phyloP scores from a whole-genome alignment of 2,113 vertebrate genomes.

The Odocoileus hemionus region DNA sequence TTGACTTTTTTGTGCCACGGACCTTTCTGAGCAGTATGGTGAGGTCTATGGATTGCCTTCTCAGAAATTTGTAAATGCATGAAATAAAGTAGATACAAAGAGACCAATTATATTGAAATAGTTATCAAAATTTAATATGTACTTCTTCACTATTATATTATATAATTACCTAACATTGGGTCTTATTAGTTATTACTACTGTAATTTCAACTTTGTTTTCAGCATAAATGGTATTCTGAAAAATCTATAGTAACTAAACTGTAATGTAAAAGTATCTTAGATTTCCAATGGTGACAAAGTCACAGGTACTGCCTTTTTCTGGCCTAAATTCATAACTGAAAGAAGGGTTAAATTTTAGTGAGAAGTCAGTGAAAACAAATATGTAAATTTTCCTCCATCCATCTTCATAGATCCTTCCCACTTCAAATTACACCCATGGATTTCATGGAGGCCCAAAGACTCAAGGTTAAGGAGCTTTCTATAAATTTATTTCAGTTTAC shows the following conservation, averaged over 20 bases:
- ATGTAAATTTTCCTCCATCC: background rate
- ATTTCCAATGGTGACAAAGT: constrained; percentile 13
- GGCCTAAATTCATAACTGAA: constrained; percentile 5
- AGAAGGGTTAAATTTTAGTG: background rate
- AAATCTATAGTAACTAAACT: background rate
- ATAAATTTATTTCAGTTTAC: constrained; percentile 24
- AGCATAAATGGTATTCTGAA: constrained; percentile 4
- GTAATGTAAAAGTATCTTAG: constrained; percentile 11
- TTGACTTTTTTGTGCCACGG: background rate
- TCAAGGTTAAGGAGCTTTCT: constrained; percentile 9
- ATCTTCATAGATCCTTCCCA: constrained; percentile 15
- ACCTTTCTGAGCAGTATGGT: background rate
- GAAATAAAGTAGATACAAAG: constrained; percentile 26
- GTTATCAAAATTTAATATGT: background rate
- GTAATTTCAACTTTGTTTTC: constrained; percentile 22
- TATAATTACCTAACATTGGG: background rate
- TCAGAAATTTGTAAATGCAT: constrained; percentile 13
- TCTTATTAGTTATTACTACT: constrained; percentile 18
- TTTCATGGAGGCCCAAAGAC: background rate
- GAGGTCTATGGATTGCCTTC: background rate
- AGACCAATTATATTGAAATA: constrained; percentile 5
- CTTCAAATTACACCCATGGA: constrained; percentile 4
- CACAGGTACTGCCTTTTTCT: background rate
- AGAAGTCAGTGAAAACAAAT: constrained; percentile 24
- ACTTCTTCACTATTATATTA: background rate